Evolutionary conservation across 2,888 invertebrate genomes (phyloP), one percentile per base, ranked within the genome.

Genomic region (Elgonia sp.): DNA sequence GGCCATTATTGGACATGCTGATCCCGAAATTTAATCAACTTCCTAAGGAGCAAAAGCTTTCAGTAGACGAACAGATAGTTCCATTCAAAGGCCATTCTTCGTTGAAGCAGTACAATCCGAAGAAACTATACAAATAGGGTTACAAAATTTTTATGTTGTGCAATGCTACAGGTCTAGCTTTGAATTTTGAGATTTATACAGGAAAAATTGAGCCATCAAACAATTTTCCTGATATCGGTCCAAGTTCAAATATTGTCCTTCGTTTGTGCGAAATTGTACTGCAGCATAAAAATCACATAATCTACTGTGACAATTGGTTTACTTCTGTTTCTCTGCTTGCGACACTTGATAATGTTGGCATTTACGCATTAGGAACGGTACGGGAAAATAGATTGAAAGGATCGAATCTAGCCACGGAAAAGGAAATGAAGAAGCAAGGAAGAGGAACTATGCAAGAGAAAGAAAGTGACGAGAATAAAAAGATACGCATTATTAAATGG

Each of bases 171-270:
- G 72, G 70, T 39, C 18, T 81, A n/a, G 81, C 72, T 39, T 40
- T 72, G 18, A 72, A 81, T 81, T 81, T 81, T 63, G 72, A 72
- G 55, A 63, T 81, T 70, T 81, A 72, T 53, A 60, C 50, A 53
- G 62, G 70, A 53, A 50, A 77, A 55, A 77, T 77, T 77, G 18
- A 65, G 40, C 77, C 65, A 77, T 77, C 65, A 53, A 39, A 65
- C 37, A 77, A 81, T 16, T 72, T 81, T 72, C 65, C 81, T 81
- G 81, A 81, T 72, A 62, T 72, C 21, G 62, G 81, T 69, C 72
- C 81, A 18, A 80, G 79, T 40, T 60, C 60, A 37, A 67, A 79
- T 67, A 67, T 79, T 67, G 79, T 79, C 50, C 50, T 50, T 50
- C 50, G 50, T 50, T 50, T 50, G 50, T 60, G 40, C 18, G 46